These are phyloP conservation scores for Lycopodina hypogea DNA, from an alignment of 37 sponge, comb jelly and placozoan species.

Conservation along the genomic window DNA sequence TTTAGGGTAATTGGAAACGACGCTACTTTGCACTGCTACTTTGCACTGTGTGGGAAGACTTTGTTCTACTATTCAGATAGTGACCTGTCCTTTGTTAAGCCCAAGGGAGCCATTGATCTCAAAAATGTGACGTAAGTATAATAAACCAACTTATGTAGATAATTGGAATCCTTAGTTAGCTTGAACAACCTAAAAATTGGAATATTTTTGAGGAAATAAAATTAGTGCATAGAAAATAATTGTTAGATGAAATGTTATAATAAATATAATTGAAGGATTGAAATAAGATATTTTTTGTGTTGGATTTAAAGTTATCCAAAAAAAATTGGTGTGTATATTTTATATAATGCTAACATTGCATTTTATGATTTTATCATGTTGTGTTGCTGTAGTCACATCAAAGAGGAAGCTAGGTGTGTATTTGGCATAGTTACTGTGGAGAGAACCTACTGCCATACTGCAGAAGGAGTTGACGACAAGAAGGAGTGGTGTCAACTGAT, in stretches of 20 bases:
- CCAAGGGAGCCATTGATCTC: constrained; percentile 71
- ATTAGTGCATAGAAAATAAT: too few species aligned
- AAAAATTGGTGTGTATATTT: too few species aligned
- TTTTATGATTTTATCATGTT: background rate
- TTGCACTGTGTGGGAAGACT: constrained; percentile 78
- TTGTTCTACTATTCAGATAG: constrained; percentile 80
- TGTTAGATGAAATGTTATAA: too few species aligned
- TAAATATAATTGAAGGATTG: too few species aligned
- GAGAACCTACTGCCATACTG: constrained; percentile 69
- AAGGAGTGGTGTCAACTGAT: constrained; percentile 90
- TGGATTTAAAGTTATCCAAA: too few species aligned
- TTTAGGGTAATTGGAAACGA: constrained; percentile 82
- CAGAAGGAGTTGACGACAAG: constrained; percentile 48
- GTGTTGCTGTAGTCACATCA: constrained; percentile 40
- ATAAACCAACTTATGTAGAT: too few species aligned
- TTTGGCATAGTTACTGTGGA: constrained; percentile 66
- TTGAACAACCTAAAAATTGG: too few species aligned
- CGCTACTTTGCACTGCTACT: too few species aligned
- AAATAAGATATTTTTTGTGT: too few species aligned
- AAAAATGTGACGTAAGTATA: constrained; percentile 62
- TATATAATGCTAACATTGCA: too few species aligned
- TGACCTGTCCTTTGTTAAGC: constrained; percentile 62
- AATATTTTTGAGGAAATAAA: too few species aligned
- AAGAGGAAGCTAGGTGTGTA: constrained; percentile 52
- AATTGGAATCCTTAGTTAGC: too few species aligned